Conservation (phyloP, 2,888 invertebrate genomes). For the Leptopterna dolabrata region DNA sequence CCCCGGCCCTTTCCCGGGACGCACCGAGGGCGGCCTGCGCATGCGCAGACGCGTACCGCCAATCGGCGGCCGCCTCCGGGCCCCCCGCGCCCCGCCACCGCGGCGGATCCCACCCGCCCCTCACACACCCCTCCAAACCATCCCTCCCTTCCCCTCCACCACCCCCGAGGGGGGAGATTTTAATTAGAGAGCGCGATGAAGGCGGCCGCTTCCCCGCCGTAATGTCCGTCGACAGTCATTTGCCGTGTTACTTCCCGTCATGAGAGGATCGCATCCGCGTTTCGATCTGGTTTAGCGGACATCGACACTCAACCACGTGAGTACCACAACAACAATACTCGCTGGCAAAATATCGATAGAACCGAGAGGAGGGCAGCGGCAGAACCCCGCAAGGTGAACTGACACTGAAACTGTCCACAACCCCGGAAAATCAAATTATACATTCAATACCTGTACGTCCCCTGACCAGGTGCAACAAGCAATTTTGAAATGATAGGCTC, state of each 20-base stretch:
- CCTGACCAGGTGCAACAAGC: no score
- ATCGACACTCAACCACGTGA: constrained; percentile 24
- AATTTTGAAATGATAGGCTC: no score
- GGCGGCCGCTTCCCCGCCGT: constrained; percentile 29
- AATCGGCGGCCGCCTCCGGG: constrained; percentile 42
- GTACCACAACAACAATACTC: not conserved
- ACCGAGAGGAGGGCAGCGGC: no score
- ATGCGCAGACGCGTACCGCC: constrained; percentile 34
- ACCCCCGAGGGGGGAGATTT: not conserved
- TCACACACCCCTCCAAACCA: no score
- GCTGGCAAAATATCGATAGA: no score
- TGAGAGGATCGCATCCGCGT: constrained; percentile 53
- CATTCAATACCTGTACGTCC: no score
- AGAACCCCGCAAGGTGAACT: no score
- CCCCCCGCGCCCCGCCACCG: constrained; percentile 14
- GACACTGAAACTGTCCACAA: no score
- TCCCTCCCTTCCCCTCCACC: not conserved
- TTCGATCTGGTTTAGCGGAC: constrained; percentile 19
- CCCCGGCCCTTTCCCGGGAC: not conserved
- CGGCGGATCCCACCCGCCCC: not conserved
- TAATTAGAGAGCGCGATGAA: constrained; percentile 39
- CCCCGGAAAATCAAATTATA: no score
- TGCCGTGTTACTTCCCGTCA: constrained; percentile 56
- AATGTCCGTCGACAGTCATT: constrained; percentile 55
- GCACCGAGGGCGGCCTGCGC: not conserved